A percentile compares a stretch with the other conserved stretches of the same genome.
Evolutionary conservation across 1,140 invertebrate species (phyloP).

Genomic region (Chymomyza costata): DNA sequence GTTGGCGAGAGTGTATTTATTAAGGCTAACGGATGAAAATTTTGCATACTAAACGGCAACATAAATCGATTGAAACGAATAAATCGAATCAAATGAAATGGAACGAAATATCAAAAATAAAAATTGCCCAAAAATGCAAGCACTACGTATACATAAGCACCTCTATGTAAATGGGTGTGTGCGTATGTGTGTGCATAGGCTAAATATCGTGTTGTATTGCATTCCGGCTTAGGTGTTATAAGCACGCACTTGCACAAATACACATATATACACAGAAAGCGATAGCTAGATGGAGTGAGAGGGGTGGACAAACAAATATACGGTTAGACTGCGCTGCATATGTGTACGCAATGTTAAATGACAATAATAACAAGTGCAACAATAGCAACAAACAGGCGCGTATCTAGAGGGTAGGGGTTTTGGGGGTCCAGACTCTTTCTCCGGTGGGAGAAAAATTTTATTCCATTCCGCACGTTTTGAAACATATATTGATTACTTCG

Average conservation of each 20-base stretch:
- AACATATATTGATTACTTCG: too few species aligned
- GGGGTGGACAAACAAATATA: too few species aligned
- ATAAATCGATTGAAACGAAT: constrained; percentile 59
- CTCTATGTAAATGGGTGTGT: not conserved
- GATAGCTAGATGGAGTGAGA: too few species aligned
- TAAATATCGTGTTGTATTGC: constrained; percentile 70
- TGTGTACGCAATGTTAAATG: constrained; percentile 49
- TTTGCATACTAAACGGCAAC: constrained; percentile 71
- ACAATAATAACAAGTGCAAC: constrained; percentile 45
- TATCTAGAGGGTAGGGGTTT: too few species aligned
- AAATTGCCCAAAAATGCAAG: constrained; percentile 55
- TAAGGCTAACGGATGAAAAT: constrained; percentile 73
- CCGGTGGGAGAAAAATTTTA: too few species aligned
- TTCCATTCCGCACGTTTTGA: too few species aligned
- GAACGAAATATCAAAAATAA: constrained; percentile 33
- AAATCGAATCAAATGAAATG: constrained; percentile 21
- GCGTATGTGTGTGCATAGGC: constrained; percentile 14
- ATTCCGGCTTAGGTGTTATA: constrained; percentile 68
- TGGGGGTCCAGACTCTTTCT: too few species aligned
- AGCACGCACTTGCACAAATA: constrained; percentile 48
- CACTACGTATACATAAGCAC: constrained; percentile 19
- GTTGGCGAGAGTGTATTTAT: constrained; percentile 57
- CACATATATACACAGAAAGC: constrained; percentile 59
- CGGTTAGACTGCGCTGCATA: not conserved
- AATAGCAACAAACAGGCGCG: constrained; percentile 19